phyloP scores from a whole-genome alignment of 2,113 vertebrate genomes.

The Pterocles gutturalis region DNA sequence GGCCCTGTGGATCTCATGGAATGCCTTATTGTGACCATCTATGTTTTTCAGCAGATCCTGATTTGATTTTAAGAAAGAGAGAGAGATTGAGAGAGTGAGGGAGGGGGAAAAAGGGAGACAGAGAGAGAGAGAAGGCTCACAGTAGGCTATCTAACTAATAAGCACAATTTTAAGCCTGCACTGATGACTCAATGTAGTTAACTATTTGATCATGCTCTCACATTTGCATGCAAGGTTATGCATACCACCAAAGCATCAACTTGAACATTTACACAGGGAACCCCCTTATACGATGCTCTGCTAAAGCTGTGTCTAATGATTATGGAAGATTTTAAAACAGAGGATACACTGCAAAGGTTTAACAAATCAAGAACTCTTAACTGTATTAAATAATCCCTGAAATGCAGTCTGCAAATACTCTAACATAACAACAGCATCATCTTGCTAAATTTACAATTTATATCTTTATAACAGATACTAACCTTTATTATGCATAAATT shows the following conservation, averaged over 20 bases:
- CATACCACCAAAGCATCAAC: not conserved
- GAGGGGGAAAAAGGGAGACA: not conserved
- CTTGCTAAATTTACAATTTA: not conserved
- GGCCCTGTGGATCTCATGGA: conserved; percentile 93
- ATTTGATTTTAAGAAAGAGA: conserved; percentile 44
- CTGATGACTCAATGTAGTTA: conserved; percentile 78
- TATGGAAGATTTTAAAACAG: conserved; percentile 62
- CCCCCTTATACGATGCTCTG: not conserved
- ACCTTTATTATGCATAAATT: conserved; percentile 29
- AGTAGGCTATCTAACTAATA: conserved; percentile 67
- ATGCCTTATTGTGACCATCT: conserved; percentile 91
- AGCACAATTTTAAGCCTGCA: conserved; percentile 69
- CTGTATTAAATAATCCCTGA: not conserved
- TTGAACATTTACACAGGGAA: not conserved
- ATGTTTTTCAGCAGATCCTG: conserved; percentile 93
- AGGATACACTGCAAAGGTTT: conserved; percentile 52
- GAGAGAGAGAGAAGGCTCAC: conserved; percentile 57
- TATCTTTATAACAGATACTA: not conserved
- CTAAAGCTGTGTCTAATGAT: conserved; percentile 18
- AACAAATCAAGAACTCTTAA: conserved; percentile 41
- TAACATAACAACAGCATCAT: not conserved
- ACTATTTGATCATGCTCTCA: conserved; percentile 63
- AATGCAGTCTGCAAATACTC: not conserved
- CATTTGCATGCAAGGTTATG: conserved; percentile 44
- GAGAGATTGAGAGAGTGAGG: not conserved